These are phyloP conservation scores for Equus quagga DNA, from an alignment of 2,113 vertebrate genomes.

Conservation along the genomic window DNA sequence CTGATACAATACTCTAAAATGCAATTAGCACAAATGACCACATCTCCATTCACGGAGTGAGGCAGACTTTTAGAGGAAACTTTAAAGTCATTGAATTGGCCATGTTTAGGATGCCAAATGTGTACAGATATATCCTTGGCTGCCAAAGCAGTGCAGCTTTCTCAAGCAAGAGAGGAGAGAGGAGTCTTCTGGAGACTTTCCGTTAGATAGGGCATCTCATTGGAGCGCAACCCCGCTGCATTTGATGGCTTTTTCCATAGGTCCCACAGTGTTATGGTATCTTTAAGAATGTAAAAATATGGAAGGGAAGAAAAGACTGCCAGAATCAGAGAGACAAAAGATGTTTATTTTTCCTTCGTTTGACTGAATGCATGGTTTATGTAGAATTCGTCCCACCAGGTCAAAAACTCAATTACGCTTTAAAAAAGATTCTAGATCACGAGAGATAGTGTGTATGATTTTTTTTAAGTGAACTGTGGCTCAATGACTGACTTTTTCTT, in stretches of 20 bases:
- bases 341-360: background rate
- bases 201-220: rapidly evolving
- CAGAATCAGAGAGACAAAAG: background rate
- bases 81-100: background rate
- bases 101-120: background rate
- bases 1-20: background rate
- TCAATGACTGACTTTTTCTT: background rate
- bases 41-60: background rate
- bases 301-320: background rate
- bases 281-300: background rate
- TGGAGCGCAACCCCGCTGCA: background rate
- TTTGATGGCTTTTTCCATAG: background rate
- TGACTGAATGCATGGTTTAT: background rate
- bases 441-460: background rate
- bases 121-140: background rate
- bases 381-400: background rate
- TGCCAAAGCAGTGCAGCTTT: background rate
- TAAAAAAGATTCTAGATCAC: background rate
- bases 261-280: rapidly evolving
- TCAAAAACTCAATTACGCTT: background rate
- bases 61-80: constrained; percentile 23
- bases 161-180: background rate
- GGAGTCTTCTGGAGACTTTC: background rate
- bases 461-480: background rate
- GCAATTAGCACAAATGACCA: constrained; percentile 15